Base-by-base conservation (phyloP, 1,140 invertebrate species). In the Phthorimaea operculella region DNA sequence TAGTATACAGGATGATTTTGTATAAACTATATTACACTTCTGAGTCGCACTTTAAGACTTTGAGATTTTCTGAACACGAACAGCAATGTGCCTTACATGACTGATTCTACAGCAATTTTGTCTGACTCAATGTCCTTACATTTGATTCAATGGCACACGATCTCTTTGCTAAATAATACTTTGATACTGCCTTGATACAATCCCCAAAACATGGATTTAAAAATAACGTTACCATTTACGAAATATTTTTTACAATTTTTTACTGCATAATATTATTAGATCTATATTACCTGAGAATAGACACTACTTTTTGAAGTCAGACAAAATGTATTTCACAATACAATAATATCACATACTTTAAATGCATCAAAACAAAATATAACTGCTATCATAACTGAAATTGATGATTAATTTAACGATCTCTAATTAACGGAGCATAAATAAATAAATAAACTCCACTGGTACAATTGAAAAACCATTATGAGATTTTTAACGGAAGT, bases 1-100 rank as follows among this genome's bases (percentile, higher is more conserved):
- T 85, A 85, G 79, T 85, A 85, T 85, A 85, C 82, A 83, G 82
- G 80, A 80, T 81, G 73, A 80, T 85, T 79, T 81, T 80, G 72
- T 81, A 75, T 79, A 73, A 79, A 80, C 72, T 82, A 79, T 81
- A 80, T 74, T 83, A 81, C 77, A 85, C 55, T 77, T 81, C 69
- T 66, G 70, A 77, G 60, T 74, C 68, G 71, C 57, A 68, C 60
- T 72, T 75, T 62, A 28, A 28, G 21, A 28, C 21, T 66, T 39
- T 71, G 58, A 78, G 70, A 76, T 68, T 68, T 69, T 72, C 70
- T 71, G 69, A 79, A 79, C 74, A 76, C 70, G 74, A 76, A 69
- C 56, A 71, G 68, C 59, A 64, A 76, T 71, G 72, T 82, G 72
- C 70, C 74, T 70, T 70, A 60, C 57, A 72, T 68, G 68, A 77